Percentiles rank a stretch among this genome's conserved stretches.
These are phyloP conservation scores for Avahi laniger DNA, from an alignment of 2,797 vertebrate genomes.

Conservation along the genomic window DNA sequence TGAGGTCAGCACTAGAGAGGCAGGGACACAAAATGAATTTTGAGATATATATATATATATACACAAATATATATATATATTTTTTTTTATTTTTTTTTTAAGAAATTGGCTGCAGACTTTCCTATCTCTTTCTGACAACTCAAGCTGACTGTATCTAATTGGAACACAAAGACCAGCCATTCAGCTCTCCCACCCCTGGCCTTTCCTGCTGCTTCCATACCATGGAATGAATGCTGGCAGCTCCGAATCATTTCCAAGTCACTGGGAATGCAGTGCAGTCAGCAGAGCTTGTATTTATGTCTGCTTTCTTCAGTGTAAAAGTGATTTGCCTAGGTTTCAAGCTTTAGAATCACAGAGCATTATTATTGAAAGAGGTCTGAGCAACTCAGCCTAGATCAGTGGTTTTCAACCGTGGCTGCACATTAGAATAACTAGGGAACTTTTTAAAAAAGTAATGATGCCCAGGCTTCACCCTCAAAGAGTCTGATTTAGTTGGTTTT, in stretches of 20 bases:
- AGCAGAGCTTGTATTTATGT: constrained; percentile 17
- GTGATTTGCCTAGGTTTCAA: constrained; percentile 17
- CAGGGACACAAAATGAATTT: constrained; percentile 41
- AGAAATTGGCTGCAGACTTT: constrained; percentile 37
- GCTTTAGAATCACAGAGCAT: constrained; percentile 8
- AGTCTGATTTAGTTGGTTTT: not conserved
- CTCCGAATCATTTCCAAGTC: constrained; percentile 51
- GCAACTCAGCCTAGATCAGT: not conserved
- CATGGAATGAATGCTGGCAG: not conserved
- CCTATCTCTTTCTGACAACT: constrained; percentile 48
- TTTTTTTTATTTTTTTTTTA: not conserved
- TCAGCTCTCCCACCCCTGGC: constrained; percentile 29
- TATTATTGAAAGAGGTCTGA: constrained; percentile 49
- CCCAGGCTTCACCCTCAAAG: not conserved
- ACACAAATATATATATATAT: too few relatives aligned
- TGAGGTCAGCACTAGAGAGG: not conserved
- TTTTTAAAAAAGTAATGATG: not conserved
- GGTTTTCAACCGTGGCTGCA: not conserved
- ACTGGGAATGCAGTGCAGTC: constrained; percentile 31
- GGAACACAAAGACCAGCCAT: constrained; percentile 52
- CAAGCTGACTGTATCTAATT: constrained; percentile 32
- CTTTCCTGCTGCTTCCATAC: constrained; percentile 37
- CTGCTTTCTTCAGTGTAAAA: constrained; percentile 25
- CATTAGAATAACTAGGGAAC: not conserved
- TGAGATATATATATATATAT: not conserved